Percentiles rank a stretch among this genome's conserved stretches.
phyloP scores from a whole-genome alignment of 2,888 invertebrate species.

The Philhelius pedissequus region DNA sequence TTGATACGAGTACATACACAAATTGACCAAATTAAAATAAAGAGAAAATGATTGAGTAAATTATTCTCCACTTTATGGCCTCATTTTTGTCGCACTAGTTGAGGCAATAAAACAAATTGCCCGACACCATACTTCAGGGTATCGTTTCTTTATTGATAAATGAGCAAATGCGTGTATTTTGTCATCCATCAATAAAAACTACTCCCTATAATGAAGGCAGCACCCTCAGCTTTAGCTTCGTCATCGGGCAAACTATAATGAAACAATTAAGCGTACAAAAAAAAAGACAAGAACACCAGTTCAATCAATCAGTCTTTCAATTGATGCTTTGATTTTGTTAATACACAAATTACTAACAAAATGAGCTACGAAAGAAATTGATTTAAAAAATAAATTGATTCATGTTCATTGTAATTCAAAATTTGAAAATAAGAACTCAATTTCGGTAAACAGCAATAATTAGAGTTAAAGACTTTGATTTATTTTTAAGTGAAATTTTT shows the following conservation, averaged over 20 bases:
- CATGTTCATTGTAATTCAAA: no score
- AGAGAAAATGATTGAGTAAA: constrained; percentile 4
- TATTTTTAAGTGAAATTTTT: no score
- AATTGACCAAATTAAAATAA: constrained; percentile 2
- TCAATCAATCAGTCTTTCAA: not conserved
- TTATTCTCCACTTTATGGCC: not conserved
- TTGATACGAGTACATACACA: not conserved
- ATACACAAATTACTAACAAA: not conserved
- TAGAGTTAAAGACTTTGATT: no score
- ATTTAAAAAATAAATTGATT: no score
- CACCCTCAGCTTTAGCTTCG: not conserved
- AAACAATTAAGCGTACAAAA: not conserved
- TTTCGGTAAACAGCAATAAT: no score
- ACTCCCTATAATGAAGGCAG: not conserved
- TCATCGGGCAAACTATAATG: not conserved
- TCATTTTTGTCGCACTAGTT: not conserved
- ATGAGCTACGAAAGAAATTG: not conserved
- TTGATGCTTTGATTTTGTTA: constrained; percentile 14
- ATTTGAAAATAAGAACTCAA: no score
- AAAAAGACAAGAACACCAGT: not conserved
- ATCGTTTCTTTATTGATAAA: constrained; percentile 1
- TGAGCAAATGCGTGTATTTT: not conserved
- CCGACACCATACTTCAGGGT: not conserved
- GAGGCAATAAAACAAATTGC: constrained; percentile 6
- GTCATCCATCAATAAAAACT: constrained; percentile 20